Evolutionary conservation across 2,888 invertebrate genomes (phyloP).

Genomic region (Macrosiphum euphorbiae): DNA sequence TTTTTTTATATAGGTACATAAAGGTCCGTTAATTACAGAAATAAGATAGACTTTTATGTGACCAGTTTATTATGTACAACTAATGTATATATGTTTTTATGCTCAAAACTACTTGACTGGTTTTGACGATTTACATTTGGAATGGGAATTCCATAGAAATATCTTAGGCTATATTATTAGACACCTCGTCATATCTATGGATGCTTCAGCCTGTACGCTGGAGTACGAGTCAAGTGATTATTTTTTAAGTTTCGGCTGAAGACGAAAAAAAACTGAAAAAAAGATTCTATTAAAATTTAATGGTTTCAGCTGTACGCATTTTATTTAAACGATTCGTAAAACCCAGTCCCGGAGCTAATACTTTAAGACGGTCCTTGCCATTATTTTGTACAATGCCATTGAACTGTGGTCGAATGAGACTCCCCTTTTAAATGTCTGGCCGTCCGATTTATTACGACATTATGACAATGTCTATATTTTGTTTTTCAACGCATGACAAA

Average conservation of each 20-base stretch:
- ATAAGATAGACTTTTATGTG: neutral
- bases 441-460: neutral
- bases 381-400: neutral
- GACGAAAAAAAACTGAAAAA: neutral
- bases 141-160: neutral
- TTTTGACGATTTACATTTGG: neutral
- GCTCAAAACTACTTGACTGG: neutral
- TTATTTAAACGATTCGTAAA: neutral
- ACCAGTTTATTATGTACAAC: neutral
- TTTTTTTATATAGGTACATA: no score
- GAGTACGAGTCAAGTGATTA: neutral
- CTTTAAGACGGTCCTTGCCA: neutral
- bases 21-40: neutral
- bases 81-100: no score
- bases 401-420: neutral
- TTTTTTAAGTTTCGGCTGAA: neutral
- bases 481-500: neutral
- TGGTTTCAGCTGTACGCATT: neutral
- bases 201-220: neutral
- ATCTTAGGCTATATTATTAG: neutral
- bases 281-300: neutral
- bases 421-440: neutral
- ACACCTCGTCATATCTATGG: no score
- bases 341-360: neutral
- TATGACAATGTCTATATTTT: neutral